Evolutionary conservation across 2,888 invertebrate genomes (phyloP).

Genomic region (Cataglyphis livida): DNA sequence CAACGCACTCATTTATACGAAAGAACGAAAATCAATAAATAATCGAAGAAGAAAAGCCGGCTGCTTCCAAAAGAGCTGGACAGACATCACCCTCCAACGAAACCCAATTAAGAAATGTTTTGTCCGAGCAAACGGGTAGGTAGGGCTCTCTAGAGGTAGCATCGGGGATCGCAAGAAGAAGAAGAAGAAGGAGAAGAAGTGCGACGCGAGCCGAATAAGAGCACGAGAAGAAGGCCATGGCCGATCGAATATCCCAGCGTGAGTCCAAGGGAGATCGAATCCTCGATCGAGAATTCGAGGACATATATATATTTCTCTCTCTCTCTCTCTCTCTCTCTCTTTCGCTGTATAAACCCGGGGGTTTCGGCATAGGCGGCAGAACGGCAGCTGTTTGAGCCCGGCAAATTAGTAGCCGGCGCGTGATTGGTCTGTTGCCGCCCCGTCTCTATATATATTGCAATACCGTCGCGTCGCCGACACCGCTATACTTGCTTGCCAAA

Average conservation of each 20-base stretch:
- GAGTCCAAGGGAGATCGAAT: slow-evolving; percentile 79
- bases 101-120: slow-evolving; percentile 86
- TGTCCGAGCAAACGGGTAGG: slow-evolving; percentile 82
- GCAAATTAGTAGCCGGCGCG: slow-evolving; percentile 86
- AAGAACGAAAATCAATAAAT: slow-evolving; percentile 43
- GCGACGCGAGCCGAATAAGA: slow-evolving; percentile 71
- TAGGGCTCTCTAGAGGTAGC: slow-evolving; percentile 51
- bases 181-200: slow-evolving; percentile 68
- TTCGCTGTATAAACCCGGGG: slow-evolving; percentile 74
- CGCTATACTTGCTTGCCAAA: slow-evolving; percentile 65
- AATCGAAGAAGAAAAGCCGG: slow-evolving; percentile 67
- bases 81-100: slow-evolving; percentile 77
- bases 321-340: neutral
- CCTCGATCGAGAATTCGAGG: slow-evolving; percentile 77
- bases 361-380: slow-evolving; percentile 83
- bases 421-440: slow-evolving; percentile 86
- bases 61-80: slow-evolving; percentile 65
- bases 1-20: neutral
- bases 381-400: slow-evolving; percentile 85
- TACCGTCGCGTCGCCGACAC: slow-evolving; percentile 77
- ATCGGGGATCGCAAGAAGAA: slow-evolving; percentile 64
- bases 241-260: slow-evolving; percentile 82
- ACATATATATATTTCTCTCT: slow-evolving; percentile 58
- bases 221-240: slow-evolving; percentile 69
- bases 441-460: slow-evolving; percentile 81